phyloP scores from a whole-genome alignment of 2,888 invertebrate species.

The Argyresthia goedartella region DNA sequence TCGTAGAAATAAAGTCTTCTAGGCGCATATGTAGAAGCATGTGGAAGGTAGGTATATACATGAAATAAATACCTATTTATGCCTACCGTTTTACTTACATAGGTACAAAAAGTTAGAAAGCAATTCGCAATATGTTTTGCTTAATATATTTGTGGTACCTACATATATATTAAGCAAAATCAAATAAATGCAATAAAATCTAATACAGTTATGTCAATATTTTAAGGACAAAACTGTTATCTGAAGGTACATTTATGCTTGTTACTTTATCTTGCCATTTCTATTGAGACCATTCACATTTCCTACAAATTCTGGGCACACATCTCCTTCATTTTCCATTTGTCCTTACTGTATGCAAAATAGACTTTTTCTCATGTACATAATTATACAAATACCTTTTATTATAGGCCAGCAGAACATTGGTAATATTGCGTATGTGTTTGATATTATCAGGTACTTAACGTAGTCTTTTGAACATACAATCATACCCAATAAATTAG shows the following conservation, averaged over 20 bases:
- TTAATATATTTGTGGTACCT: too few relatives aligned
- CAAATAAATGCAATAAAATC: neutral
- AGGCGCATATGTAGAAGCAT: neutral
- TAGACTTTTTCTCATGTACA: neutral
- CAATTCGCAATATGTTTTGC: neutral
- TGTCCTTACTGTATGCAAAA: neutral
- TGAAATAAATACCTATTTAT: neutral
- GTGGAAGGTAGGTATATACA: neutral
- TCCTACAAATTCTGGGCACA: neutral
- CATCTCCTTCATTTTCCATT: neutral
- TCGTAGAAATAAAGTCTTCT: neutral
- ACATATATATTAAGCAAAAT: too few relatives aligned
- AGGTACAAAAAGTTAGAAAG: neutral
- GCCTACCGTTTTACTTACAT: neutral
- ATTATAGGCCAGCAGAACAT: neutral
- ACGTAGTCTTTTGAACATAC: neutral
- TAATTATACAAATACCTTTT: neutral
- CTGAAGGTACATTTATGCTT: too few relatives aligned
- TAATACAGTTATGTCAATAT: neutral
- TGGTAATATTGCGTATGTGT: neutral
- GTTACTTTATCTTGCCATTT: too few relatives aligned
- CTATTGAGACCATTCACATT: neutral
- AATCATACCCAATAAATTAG: neutral
- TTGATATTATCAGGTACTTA: constrained; percentile 1
- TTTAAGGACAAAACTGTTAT: neutral